Evolutionary conservation across 2,888 invertebrate genomes (phyloP).

Genomic region (Encarsia formosa): DNA sequence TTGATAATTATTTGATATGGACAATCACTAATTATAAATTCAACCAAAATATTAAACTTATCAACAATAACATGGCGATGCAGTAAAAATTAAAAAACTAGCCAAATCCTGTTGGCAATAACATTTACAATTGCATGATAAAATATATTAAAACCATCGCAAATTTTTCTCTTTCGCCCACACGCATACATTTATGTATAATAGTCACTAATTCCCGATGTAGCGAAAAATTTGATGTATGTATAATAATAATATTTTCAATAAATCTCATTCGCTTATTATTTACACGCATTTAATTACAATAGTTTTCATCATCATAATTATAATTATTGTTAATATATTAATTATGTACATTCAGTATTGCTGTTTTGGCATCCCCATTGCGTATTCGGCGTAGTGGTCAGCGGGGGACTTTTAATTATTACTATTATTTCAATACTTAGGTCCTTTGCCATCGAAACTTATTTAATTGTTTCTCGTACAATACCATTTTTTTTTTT

Average conservation of each 20-base stretch:
- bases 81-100: too few relatives aligned
- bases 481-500: background rate
- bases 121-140: too few relatives aligned
- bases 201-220: conserved; percentile 7
- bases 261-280: background rate
- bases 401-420: conserved; percentile 27
- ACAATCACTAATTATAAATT: too few relatives aligned
- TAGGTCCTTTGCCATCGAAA: conserved; percentile 20
- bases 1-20: too few relatives aligned
- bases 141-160: too few relatives aligned
- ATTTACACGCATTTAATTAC: conserved; percentile 33
- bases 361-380: conserved; percentile 47
- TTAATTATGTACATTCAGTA: conserved; percentile 47
- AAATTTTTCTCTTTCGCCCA: conserved; percentile 2
- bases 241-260: conserved; percentile 29
- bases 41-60: too few relatives aligned
- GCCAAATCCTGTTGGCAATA: too few relatives aligned
- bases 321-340: too few relatives aligned
- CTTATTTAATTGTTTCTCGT: background rate
- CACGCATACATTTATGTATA: conserved; percentile 18
- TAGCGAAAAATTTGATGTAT: background rate
- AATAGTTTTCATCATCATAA: conserved; percentile 23
- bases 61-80: too few relatives aligned
- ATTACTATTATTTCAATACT: conserved; percentile 5
- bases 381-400: conserved; percentile 34